phyloP scores from a whole-genome alignment of 1,140 invertebrate species.

The Brevipalpus yothersi region DNA sequence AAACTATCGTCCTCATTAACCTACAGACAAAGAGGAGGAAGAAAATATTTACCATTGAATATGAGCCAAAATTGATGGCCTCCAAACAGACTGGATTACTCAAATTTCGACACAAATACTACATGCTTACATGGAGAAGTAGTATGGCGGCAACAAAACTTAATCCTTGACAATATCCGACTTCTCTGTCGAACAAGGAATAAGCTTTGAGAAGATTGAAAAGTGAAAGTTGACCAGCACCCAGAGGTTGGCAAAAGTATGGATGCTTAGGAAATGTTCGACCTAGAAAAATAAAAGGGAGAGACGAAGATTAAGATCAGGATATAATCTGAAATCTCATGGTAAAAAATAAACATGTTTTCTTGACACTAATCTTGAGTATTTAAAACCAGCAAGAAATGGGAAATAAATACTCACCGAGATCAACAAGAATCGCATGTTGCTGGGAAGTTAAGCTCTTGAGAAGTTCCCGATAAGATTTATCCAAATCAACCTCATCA shows the following conservation, averaged over 20 bases:
- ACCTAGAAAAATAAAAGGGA: conserved; percentile 25
- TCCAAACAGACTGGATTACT: not conserved
- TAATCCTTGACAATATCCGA: conserved; percentile 83
- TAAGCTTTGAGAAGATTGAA: conserved; percentile 91
- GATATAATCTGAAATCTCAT: not conserved
- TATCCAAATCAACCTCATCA: conserved; percentile 13
- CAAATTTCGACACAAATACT: not conserved
- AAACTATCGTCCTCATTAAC: conserved; percentile 74
- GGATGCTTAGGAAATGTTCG: conserved; percentile 81
- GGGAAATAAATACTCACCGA: conserved; percentile 28
- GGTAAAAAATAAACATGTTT: not conserved
- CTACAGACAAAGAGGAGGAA: conserved; percentile 23
- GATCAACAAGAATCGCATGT: conserved; percentile 74
- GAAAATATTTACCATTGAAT: not conserved
- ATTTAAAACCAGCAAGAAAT: not conserved
- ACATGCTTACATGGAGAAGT: conserved; percentile 53
- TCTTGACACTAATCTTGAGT: too few species aligned
- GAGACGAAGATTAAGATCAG: not conserved
- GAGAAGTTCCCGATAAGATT: conserved; percentile 50
- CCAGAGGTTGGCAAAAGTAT: conserved; percentile 62
- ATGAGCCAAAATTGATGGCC: not conserved
- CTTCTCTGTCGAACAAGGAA: conserved; percentile 70
- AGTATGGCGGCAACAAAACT: conserved; percentile 83
- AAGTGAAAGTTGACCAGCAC: conserved; percentile 65
- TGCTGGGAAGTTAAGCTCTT: conserved; percentile 75